Base-by-base conservation (phyloP, 92 coral and sea anemone genomes). In the Bergia sp. region DNA sequence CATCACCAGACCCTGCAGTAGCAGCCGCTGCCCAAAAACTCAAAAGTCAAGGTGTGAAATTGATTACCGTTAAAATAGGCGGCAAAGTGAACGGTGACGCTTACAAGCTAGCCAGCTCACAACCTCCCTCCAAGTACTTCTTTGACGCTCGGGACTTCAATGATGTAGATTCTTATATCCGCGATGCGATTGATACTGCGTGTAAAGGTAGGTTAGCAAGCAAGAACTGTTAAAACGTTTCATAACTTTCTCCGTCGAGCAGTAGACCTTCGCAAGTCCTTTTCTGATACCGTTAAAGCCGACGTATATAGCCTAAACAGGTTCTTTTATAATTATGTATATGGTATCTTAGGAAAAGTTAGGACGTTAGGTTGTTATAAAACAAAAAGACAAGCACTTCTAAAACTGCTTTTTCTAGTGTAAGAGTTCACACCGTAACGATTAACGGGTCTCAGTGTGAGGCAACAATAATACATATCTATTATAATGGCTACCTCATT, bases 1-100 rank as follows among this genome's bases (percentile, higher is more conserved):
- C 88, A 1, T 88, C 81, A 74, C 20, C 86, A 20, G 92, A 84
- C 42, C 85, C 85, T 41, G 90, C 93, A 3, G 85, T 96, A 5
- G 42, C 75, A 58, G 65, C 86, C 37, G 96, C 96, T 9, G 91
- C 95, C 3, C 71, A 79, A 53, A 92, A 92, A 44, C 93, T 96
- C 0, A 93, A 89, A 90, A 93, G 95, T 76, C 91, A 95, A 79
- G 99, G 99, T 29, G 95, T 95, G 42, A 90, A 86, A 74, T 72
- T 96, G 80, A 77, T 96, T 40, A 94, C 91, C 7, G 89, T 96
- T 29, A 96, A 89, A 49, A 69, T 95, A 16, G 93, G 95, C 12
- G 77, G 65, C 75, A 86, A 77, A 58, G 89, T 95, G 5, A 89
- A 92, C 50, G 73, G 44, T n/a, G 64, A 91, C 80, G 73, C 83